Evolutionary conservation across 2,113 vertebrate species (phyloP).

Genomic region (Thomomys bottae): DNA sequence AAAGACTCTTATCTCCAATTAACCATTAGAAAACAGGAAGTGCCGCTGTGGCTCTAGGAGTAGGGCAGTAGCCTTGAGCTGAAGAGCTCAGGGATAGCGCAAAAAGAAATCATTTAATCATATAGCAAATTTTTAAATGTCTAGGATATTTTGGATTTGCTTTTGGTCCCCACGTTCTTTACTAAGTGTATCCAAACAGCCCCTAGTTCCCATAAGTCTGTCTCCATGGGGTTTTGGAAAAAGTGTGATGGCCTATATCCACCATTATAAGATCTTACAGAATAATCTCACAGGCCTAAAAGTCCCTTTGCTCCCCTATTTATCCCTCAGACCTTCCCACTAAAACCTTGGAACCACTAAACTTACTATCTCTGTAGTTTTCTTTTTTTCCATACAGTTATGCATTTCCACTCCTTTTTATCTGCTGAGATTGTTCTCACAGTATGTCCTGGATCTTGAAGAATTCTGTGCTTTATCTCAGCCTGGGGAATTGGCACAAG

Average conservation of each 20-base stretch:
- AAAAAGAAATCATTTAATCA: not conserved
- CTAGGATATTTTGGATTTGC: not conserved
- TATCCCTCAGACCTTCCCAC: rapidly evolving
- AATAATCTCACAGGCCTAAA: not conserved
- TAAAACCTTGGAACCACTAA: not conserved
- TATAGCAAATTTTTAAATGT: not conserved
- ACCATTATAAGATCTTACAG: not conserved
- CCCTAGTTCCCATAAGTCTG: not conserved
- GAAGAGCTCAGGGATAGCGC: too few species aligned
- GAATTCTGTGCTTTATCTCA: not conserved
- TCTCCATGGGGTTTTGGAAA: not conserved
- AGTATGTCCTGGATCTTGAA: not conserved
- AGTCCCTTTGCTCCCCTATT: not conserved
- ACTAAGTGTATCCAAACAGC: too few species aligned
- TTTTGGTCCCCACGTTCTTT: not conserved
- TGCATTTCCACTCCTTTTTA: rapidly evolving
- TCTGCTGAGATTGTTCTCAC: not conserved
- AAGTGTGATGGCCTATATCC: too few species aligned
- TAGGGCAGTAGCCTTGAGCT: too few species aligned
- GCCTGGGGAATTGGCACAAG: not conserved
- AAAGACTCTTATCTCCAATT: too few species aligned
- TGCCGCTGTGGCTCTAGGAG: too few species aligned
- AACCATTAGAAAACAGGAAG: too few species aligned
- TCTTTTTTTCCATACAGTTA: not conserved
- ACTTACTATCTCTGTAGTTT: not conserved